Percentiles rank a stretch among this genome's conserved stretches.
Evolutionary conservation across 2,113 vertebrate species (phyloP).

Genomic region (Loxodonta africana): DNA sequence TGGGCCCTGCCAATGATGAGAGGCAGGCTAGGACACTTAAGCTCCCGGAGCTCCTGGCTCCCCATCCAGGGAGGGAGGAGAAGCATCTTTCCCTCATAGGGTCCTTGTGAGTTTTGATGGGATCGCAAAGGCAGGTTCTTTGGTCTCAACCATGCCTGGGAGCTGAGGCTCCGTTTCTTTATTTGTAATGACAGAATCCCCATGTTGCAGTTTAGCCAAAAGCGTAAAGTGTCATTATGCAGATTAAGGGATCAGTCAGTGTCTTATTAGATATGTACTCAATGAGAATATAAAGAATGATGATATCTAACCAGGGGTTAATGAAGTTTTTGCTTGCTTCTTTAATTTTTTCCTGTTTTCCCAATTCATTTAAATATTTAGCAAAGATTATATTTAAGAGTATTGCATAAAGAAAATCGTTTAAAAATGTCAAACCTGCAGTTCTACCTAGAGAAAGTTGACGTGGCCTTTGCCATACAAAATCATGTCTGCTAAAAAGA

Average conservation of each 20-base stretch:
- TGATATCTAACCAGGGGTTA: not conserved
- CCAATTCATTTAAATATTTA: constrained; percentile 11
- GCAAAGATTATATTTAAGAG: not conserved
- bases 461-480: not conserved
- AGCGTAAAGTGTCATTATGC: not conserved
- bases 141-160: not conserved
- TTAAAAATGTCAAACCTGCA: not conserved
- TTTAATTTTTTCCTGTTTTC: not conserved
- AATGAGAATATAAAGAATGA: not conserved
- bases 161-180: not conserved
- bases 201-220: not conserved
- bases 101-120: not conserved
- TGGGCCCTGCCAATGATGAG: not conserved
- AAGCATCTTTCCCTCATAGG: not conserved
- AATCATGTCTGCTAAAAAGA: not conserved
- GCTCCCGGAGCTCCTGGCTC: not conserved
- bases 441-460: not conserved
- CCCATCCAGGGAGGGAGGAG: not conserved
- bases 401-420: not conserved
- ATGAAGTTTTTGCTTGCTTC: not conserved
- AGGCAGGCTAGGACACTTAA: not conserved
- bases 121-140: not conserved
- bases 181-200: not conserved
- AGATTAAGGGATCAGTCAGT: not conserved
- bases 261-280: not conserved